phyloP scores from a whole-genome alignment of 2,113 vertebrate genomes.

The Solenodon paradoxus region DNA sequence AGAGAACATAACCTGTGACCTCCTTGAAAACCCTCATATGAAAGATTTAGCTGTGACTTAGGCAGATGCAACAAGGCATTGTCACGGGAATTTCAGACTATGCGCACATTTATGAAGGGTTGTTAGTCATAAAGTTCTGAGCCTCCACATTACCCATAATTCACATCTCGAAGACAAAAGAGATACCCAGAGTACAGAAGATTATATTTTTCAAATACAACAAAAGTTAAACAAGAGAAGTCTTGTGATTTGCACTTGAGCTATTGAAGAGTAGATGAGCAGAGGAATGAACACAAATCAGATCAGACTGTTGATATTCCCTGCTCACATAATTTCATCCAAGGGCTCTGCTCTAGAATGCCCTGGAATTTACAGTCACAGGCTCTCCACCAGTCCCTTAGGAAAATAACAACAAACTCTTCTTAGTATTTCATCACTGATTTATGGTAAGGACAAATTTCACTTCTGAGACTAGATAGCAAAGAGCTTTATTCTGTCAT shows the following conservation, averaged over 20 bases:
- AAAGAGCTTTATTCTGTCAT: not conserved
- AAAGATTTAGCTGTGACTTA: slow-evolving; percentile 75
- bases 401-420: not conserved
- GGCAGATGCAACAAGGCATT: slow-evolving; percentile 23
- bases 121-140: slow-evolving; percentile 30
- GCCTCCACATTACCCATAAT: not conserved
- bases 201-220: not conserved
- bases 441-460: not conserved
- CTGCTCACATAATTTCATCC: not conserved
- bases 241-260: not conserved
- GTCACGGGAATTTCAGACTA: not conserved
- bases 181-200: not conserved
- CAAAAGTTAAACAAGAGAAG: not conserved
- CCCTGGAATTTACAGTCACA: not conserved
- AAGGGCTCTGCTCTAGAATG: not conserved
- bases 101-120: not conserved
- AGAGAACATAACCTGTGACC: slow-evolving; percentile 70
- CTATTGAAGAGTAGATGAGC: not conserved
- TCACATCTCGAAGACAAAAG: not conserved
- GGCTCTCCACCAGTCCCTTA: not conserved
- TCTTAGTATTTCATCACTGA: not conserved
- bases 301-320: rapidly evolving
- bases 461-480: not conserved
- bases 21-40: slow-evolving; percentile 68
- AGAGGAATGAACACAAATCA: not conserved